Conservation (phyloP, 2,797 vertebrate genomes). For the Sibirionetta formosa region DNA sequence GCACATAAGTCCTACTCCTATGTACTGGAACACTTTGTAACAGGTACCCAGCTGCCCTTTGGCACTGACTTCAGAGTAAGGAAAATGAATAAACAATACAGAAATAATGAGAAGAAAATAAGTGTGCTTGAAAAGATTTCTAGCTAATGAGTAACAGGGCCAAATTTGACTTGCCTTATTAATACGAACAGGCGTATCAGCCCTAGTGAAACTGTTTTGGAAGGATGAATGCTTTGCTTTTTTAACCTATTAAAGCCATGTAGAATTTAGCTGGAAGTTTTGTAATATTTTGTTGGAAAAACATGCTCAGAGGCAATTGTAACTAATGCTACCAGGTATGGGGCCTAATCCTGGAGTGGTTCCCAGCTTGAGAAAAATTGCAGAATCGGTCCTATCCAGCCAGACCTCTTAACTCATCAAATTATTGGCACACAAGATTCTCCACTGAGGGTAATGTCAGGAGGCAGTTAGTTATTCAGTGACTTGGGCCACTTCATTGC, state of each 20-base stretch:
- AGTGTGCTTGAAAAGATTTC: slow-evolving; percentile 31
- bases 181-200: neutral
- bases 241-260: neutral
- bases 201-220: neutral
- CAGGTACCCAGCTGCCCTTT: neutral
- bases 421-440: neutral
- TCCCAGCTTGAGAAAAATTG: neutral
- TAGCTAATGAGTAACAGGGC: slow-evolving; percentile 35
- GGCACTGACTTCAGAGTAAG: neutral
- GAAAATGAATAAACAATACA: slow-evolving; percentile 44
- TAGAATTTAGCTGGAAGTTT: neutral
- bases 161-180: slow-evolving; percentile 6
- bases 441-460: neutral
- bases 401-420: neutral
- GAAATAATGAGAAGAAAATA: slow-evolving; percentile 40
- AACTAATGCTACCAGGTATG: neutral
- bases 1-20: neutral
- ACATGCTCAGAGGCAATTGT: neutral
- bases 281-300: neutral
- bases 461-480: neutral
- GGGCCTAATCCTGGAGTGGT: neutral
- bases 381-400: neutral
- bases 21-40: neutral
- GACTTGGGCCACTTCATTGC: neutral
- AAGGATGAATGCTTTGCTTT: neutral